Base-by-base conservation (phyloP, 1,140 invertebrate species). In the Calycopis cecrops region DNA sequence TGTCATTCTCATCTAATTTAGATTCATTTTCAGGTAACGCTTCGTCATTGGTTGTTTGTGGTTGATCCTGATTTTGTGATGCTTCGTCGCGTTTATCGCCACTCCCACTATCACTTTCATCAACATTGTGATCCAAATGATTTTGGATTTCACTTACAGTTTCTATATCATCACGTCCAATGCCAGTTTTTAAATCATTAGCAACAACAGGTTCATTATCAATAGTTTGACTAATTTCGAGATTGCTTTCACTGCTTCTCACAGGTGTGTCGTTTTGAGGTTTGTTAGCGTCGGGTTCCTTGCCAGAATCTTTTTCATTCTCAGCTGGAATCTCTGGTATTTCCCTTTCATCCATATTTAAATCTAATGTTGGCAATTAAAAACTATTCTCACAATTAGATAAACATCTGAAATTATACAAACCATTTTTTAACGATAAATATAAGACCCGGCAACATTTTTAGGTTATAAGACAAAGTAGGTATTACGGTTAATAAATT, bases 271-370 rank as follows among this genome's bases (percentile, higher is more conserved):
- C 9, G 40, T 12, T 16, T 44, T 44, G 4, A 9, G 16, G 35
- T n/a, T 37, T 37, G 7, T 44, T 42, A 14, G 52, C 12, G 4
- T 34, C 40, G 16, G 6, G 18, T 17, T 53, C 38, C 33, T 44
- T 9, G 7, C 12, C 42, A 9, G 21, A 11, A 8, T 53, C 52
- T 28, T 44, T 28, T n/a, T 44, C 12, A 10, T 14, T 12, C 38
- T 33, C 42, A 47, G 12, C 40, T 12, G 66, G 52, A 48, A 65
- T 73, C 34, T 80, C 77, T 37, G 65, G 49, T 18, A 72, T 64
- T 47, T 79, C 79, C 40, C 76, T 77, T 54, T 83, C 78, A 67
- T 86, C 80, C 83, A 86, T 86, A 59, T 78, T 75, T 54, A 59
- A 73, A 67, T 64, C 55, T 62, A 68, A 71, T 74, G 69, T 60